Base-by-base conservation (phyloP, 2,113 vertebrate genomes). In the Paraplagusia blochii region DNA sequence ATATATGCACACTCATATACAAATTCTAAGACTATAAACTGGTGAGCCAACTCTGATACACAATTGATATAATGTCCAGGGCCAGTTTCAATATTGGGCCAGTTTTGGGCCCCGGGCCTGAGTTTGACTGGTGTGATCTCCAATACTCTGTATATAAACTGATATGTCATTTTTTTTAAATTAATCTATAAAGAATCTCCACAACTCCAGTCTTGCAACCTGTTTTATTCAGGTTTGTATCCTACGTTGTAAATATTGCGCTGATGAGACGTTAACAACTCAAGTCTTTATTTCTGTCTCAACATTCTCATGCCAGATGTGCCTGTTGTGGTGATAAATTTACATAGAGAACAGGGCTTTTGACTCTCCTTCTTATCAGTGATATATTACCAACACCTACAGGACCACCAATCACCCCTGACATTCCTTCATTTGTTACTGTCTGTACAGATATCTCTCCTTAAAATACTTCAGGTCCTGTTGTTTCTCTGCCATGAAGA, bases 281-380 rank as follows among this genome's bases (percentile, higher is more conserved):
- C 42, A 44, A 76, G 61, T 67, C 35, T n/a, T 45, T 29, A 18
- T 45, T 58, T 65, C 66, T 70, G 66, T 3, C 9, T 76, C 58
- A 78, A 79, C 53, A 73, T 50, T 70, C 64, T 74, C 60, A 11
- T 17, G 56, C 58, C 72, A 64, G 18, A 62, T 13, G 54, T 68
- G 52, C 66, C 34, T 36, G 68, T 47, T 61, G 74, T 74, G 45
- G 51, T 63, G 8, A 50, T 60, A 52, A 63, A 71, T 70, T 48
- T 34, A 62, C 56, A 69, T 3, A 11, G 39, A 1, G 58, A 56
- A 29, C 51, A 58, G 38, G 8, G 47, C 65, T 51, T 65, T 39
- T 61, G 38, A 51, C 42, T 53, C 44, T 60, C 17, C 17, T 38
- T 45, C 22, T 62, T 43, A 18, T 33, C 11, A 12, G 9, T 56